These are phyloP conservation scores for Quadriops clusia DNA, from an alignment of 2,888 invertebrate genomes.

Conservation along the genomic window DNA sequence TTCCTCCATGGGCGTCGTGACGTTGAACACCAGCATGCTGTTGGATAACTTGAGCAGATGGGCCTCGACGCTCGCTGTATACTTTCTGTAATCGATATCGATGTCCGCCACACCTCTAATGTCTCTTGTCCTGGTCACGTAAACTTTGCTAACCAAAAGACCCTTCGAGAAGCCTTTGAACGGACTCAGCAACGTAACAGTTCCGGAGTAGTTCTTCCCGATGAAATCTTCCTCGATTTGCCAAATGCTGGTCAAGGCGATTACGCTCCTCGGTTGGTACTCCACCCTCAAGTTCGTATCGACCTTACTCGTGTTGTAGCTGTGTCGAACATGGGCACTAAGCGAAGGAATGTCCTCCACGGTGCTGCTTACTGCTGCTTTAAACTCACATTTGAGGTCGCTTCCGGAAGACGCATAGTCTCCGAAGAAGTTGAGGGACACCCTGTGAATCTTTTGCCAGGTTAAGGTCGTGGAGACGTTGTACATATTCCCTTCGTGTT, in stretches of 20 bases:
- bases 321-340: slow-evolving; percentile 44
- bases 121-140: slow-evolving; percentile 49
- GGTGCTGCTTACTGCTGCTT: slow-evolving; percentile 44
- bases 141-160: slow-evolving; percentile 53
- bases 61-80: slow-evolving; percentile 55
- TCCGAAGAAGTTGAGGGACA: slow-evolving; percentile 44
- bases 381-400: slow-evolving; percentile 38
- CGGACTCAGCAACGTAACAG: slow-evolving; percentile 53
- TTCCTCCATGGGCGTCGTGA: slow-evolving; percentile 61
- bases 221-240: slow-evolving; percentile 42
- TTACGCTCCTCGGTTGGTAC: slow-evolving; percentile 54
- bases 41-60: slow-evolving; percentile 60
- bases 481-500: slow-evolving; percentile 40
- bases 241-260: slow-evolving; percentile 63
- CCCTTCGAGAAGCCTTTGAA: slow-evolving; percentile 59
- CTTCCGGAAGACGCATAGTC: slow-evolving; percentile 37
- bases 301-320: slow-evolving; percentile 38
- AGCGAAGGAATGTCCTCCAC: slow-evolving; percentile 46
- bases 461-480: slow-evolving; percentile 41
- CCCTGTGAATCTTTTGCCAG: slow-evolving; percentile 49
- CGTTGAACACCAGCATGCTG: slow-evolving; percentile 62
- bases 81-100: slow-evolving; percentile 57
- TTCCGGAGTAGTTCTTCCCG: slow-evolving; percentile 55
- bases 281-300: slow-evolving; percentile 43
- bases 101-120: slow-evolving; percentile 58